Evolutionary conservation across 1,140 invertebrate species (phyloP).

Genomic region (Dermatophagoides farinae): DNA sequence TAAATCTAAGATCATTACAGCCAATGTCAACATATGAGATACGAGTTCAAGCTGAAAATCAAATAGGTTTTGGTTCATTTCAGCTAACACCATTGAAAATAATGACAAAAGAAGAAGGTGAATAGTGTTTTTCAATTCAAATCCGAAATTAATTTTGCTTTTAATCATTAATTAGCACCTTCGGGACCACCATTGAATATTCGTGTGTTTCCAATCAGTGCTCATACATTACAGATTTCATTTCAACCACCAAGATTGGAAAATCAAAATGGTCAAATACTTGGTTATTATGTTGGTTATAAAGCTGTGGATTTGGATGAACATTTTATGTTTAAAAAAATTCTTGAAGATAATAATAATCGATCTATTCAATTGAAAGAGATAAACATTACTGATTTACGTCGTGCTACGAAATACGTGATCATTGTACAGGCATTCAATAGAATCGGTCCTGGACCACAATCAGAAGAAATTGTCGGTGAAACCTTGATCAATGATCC

Average conservation of each 20-base stretch:
- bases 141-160: too few species aligned
- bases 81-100: conserved; percentile 53
- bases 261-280: conserved; percentile 69
- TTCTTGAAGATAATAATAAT: conserved; percentile 12
- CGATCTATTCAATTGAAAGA: conserved; percentile 3
- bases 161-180: conserved; percentile 11
- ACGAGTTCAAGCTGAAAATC: conserved; percentile 55
- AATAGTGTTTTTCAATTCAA: too few species aligned
- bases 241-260: conserved; percentile 50
- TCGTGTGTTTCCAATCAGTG: conserved; percentile 15
- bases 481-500: conserved; percentile 22
- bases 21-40: conserved; percentile 73
- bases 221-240: conserved; percentile 16
- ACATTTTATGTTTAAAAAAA: conserved; percentile 24
- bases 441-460: conserved; percentile 36
- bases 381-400: conserved; percentile 18
- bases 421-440: conserved; percentile 33
- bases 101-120: conserved; percentile 53
- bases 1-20: conserved; percentile 43
- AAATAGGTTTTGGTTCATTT: conserved; percentile 46
- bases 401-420: conserved; percentile 27
- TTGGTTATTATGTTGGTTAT: conserved; percentile 82
- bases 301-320: conserved; percentile 27
- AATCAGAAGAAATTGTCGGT: conserved; percentile 24
- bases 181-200: conserved; percentile 15